Base-by-base conservation (phyloP, 1,140 invertebrate species). In the Hesperophylax magnus region DNA sequence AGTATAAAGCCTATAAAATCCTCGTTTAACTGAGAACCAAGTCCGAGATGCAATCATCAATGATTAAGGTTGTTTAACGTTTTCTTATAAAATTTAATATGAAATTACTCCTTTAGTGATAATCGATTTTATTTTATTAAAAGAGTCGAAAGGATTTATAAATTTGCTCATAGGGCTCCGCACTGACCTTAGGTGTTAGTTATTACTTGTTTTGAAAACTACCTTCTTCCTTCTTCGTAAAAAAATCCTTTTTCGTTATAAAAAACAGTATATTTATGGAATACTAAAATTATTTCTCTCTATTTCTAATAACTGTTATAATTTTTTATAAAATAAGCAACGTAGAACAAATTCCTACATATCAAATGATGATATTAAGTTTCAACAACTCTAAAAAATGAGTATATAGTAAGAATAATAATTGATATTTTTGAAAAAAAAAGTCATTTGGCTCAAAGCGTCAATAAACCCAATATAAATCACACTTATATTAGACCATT, bases 81-180 rank as follows among this genome's bases (percentile, higher is more conserved):
- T n/a, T n/a, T 58, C n/a, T 8, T 58, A 11, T 18, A 18, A 58
- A 58, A n/a, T 58, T 22, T 58, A 18, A 58, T 8, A 58, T n/a
- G 11, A 20, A 20, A n/a, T 18, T n/a, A 74, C 80, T 75, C 34
- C 77, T 82, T 78, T 53, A 82, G 54, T 78, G 34, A 72, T 77
- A 78, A 54, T 75, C 67, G 74, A 54, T 27, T 75, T 54, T 78
- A 56, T 71, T 82, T 82, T 82, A 82, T 82, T 74, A 58, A 75
- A 74, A 56, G 77, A 67, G 20, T 63, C 31, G 22, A 18, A n/a
- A 20, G 67, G 69, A 82, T 82, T 82, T 82, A 82, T 82, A 24
- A 20, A 34, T 56, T 24, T 47, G 58, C 56, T 72, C 20, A 18
- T 77, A 58, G 22, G 47, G 17, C 39, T 78, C 47, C 22, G 2